These are phyloP conservation scores for Euzetes globulus DNA, from an alignment of 2,888 invertebrate species.

Conservation along the genomic window DNA sequence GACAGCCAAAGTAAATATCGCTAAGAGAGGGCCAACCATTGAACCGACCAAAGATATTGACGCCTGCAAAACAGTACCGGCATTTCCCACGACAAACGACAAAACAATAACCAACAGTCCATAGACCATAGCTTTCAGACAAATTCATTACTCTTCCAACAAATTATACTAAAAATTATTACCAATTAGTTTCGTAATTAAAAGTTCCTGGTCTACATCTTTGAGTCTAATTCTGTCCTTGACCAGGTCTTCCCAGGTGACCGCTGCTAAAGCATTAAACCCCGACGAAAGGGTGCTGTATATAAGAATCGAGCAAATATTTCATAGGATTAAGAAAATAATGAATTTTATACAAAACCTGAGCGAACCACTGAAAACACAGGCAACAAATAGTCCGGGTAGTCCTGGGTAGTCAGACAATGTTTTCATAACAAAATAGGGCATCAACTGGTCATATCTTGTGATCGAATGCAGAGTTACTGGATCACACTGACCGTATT, in stretches of 20 bases:
- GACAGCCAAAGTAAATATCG: conserved; percentile 35
- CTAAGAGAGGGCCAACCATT: conserved; percentile 37
- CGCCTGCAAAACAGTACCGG: conserved; percentile 37
- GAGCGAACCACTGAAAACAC: conserved; percentile 82
- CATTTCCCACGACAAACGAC: conserved; percentile 35
- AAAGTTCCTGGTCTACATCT: background rate
- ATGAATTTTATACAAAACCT: conserved; percentile 52
- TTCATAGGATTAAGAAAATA: too few relatives aligned
- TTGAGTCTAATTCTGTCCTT: conserved; percentile 11
- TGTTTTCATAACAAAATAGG: conserved; percentile 82
- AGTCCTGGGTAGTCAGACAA: conserved; percentile 68
- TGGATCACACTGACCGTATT: conserved; percentile 38
- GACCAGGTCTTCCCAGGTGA: conserved; percentile 79
- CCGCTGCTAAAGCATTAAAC: conserved; percentile 72
- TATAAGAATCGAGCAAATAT: background rate
- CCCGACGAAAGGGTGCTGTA: conserved; percentile 51
- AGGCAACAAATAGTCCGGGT: conserved; percentile 81
- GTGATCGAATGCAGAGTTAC: conserved; percentile 32
- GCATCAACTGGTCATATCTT: conserved; percentile 46
- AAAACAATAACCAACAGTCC: conserved; percentile 37
- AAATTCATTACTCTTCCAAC: background rate
- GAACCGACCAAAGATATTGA: conserved; percentile 37
- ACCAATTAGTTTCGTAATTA: background rate
- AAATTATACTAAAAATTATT: background rate
- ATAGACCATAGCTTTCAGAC: conserved; percentile 36